Evolutionary conservation across 2,888 invertebrate species (phyloP).

Genomic region (Cordilura impudica): DNA sequence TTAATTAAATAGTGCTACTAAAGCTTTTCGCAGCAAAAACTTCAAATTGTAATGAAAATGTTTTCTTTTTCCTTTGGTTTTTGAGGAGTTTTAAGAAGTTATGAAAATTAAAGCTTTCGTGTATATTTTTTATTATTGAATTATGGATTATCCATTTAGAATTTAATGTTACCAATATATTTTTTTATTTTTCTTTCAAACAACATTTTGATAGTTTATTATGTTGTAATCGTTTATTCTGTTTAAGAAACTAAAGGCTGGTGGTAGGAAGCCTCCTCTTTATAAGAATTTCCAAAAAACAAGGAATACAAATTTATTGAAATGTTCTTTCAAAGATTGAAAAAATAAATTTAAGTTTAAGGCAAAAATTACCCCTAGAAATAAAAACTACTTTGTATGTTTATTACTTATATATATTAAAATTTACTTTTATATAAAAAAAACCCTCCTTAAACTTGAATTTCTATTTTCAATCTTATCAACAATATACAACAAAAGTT

Average conservation of each 20-base stretch:
- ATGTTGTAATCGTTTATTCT: background rate
- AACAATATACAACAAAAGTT: background rate
- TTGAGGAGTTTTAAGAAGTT: too few relatives aligned
- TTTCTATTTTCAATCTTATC: background rate
- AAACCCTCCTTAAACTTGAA: background rate
- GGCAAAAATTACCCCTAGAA: background rate
- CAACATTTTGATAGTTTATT: background rate
- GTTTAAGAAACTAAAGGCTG: background rate
- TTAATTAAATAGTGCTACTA: too few relatives aligned
- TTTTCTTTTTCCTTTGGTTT: too few relatives aligned
- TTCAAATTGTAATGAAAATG: too few relatives aligned
- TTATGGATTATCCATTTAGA: too few relatives aligned
- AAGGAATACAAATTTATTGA: background rate
- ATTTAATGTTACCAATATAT: too few relatives aligned
- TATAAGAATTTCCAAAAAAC: background rate
- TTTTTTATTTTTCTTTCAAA: background rate
- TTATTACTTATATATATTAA: background rate
- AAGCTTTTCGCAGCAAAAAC: too few relatives aligned
- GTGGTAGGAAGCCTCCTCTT: background rate
- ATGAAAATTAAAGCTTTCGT: too few relatives aligned
- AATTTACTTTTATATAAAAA: background rate
- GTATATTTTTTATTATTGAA: too few relatives aligned
- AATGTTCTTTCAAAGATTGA: background rate
- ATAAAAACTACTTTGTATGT: background rate
- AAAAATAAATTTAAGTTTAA: background rate